Base-by-base conservation (phyloP, 2,888 invertebrate genomes). In the Tipula helvola region DNA sequence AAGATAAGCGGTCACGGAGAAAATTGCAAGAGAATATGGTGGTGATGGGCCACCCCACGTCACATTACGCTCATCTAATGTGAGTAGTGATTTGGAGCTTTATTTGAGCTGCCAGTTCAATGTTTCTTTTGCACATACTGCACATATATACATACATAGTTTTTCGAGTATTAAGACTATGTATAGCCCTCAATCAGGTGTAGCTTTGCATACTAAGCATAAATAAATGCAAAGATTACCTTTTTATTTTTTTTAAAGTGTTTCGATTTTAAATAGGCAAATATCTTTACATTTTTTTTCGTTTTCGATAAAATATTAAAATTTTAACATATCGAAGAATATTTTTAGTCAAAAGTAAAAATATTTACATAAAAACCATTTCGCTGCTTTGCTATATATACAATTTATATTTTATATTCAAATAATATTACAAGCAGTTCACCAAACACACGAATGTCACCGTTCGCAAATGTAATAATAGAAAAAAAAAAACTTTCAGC, bases 361-460 rank as follows among this genome's bases (percentile, higher is more conserved):
- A 28, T 28, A 71, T 71, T 71, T 71, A 71, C 71, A 71, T 71
- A 71, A 71, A 71, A 71, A 2, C 28, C 71, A 71, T 71, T 71
- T 71, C 71, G 28, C 71, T 13, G 28, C 71, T 71, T 71, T 71
- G 8, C 28, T 28, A 28, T 28, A 18, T 71, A 71, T 28, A 2
- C 28, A 28, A 28, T 28, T 28, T 28, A 71, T 52, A 52, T 52
- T 5, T 28, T 71, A 28, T 71, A 71, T 71, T 71, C 71, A 71
- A 71, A 71, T 71, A 71, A 71, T 71, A 8, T 18, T 28, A 10
- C 71, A 71, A 71, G 71, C 71, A 71, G 28, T 71, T 71, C 71
- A 71, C 71, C 71, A 71, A 71, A 71, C 71, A 71, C 71, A 71
- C 71, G 71, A 71, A 71, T 71, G 71, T 71, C 71, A 71, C 71